Evolutionary conservation across 1,140 invertebrate species (phyloP).

Genomic region (Anoplophora glabripennis): DNA sequence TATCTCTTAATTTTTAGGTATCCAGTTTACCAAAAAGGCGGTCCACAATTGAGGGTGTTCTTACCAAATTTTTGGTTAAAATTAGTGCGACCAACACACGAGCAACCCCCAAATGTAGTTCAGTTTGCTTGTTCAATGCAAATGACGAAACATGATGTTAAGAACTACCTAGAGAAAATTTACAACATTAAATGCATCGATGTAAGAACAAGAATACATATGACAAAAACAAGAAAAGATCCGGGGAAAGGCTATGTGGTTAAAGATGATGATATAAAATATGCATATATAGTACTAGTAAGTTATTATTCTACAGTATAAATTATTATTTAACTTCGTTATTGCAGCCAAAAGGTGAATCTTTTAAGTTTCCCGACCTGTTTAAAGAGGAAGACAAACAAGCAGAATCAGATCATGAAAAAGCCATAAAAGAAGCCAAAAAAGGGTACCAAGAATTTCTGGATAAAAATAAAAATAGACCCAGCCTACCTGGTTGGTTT

Average conservation of each 20-base stretch:
- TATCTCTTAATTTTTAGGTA: constrained; percentile 26
- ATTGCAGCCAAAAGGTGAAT: constrained; percentile 54
- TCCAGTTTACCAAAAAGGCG: constrained; percentile 74
- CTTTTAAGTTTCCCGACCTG: constrained; percentile 60
- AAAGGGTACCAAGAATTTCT: constrained; percentile 51
- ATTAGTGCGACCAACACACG: constrained; percentile 63
- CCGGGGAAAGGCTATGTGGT: constrained; percentile 59
- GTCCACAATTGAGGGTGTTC: constrained; percentile 85
- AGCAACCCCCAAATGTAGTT: constrained; percentile 72
- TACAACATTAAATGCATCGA: constrained; percentile 73
- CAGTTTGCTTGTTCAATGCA: constrained; percentile 83
- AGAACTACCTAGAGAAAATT: constrained; percentile 93
- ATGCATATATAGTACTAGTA: constrained; percentile 79
- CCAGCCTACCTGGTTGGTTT: constrained; percentile 61
- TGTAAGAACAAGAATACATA: constrained; percentile 68
- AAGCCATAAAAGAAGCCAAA: constrained; percentile 51
- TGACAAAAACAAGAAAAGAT: constrained; percentile 59
- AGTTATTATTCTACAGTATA: constrained; percentile 40
- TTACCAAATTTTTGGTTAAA: constrained; percentile 96
- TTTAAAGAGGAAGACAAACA: constrained; percentile 45
- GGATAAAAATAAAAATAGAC: constrained; percentile 52
- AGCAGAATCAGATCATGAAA: constrained; percentile 53
- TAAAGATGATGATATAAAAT: constrained; percentile 82
- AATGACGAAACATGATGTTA: constrained; percentile 85
- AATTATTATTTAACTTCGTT: constrained; percentile 16